Conservation (phyloP, 2,113 vertebrate species). For the Xenotilapia flavipinnis region DNA sequence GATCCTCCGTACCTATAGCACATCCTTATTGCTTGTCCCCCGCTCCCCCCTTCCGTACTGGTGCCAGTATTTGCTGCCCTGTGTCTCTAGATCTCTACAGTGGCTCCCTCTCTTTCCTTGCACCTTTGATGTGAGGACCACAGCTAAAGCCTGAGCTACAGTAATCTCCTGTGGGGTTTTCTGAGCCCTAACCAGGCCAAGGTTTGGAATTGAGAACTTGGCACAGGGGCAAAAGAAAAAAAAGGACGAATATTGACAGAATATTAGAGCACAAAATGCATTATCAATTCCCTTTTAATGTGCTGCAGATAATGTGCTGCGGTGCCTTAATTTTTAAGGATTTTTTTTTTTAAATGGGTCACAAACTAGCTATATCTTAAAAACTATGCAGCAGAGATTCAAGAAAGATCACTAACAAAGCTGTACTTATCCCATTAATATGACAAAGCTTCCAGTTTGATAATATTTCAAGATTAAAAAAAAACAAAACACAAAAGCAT, state of each 20-base stretch:
- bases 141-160: slow-evolving; percentile 36
- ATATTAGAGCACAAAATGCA: background rate
- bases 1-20: background rate
- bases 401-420: background rate
- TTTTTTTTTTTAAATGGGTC: background rate
- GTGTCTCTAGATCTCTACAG: background rate
- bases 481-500: background rate
- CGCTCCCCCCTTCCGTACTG: background rate
- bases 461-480: background rate
- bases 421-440: background rate
- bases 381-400: background rate
- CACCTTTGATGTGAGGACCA: slow-evolving; percentile 57
- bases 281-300: background rate
- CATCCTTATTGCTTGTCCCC: background rate
- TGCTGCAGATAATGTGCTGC: background rate
- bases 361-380: background rate
- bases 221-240: background rate
- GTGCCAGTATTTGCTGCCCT: slow-evolving; percentile 20
- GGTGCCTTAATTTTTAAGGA: background rate
- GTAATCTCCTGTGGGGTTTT: slow-evolving; percentile 38
- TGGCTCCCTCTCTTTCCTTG: background rate
- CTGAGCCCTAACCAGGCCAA: slow-evolving; percentile 20
- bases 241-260: background rate
- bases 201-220: slow-evolving; percentile 27
- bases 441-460: background rate